These are phyloP conservation scores for Neomonachus schauinslandi DNA, from an alignment of 2,113 vertebrate species.

Conservation along the genomic window DNA sequence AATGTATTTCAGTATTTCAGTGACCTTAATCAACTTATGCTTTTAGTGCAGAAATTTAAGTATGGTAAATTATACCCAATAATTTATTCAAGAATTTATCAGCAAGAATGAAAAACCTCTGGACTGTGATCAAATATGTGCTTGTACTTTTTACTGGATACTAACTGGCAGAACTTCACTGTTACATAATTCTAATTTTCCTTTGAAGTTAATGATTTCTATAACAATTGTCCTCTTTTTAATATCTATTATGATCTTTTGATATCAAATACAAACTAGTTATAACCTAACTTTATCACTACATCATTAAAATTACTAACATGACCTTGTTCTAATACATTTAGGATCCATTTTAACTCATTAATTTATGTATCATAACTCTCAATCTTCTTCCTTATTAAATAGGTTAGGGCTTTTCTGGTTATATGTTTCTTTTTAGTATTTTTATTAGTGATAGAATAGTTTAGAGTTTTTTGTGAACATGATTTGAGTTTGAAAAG, in stretches of 20 bases:
- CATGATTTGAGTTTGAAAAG: constrained; percentile 51
- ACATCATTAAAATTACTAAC: constrained; percentile 46
- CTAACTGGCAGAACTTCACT: constrained; percentile 29
- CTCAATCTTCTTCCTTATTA: constrained; percentile 15
- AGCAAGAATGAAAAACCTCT: constrained; percentile 46
- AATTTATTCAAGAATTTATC: constrained; percentile 56
- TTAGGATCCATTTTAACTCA: constrained; percentile 45
- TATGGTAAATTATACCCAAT: constrained; percentile 3
- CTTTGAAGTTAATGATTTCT: constrained; percentile 57
- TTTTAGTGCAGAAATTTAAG: constrained; percentile 38
- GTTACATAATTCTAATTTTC: constrained; percentile 39
- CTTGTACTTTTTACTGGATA: constrained; percentile 38
- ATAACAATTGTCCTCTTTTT: background rate
- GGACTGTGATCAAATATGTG: constrained; percentile 32
- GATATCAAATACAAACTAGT: constrained; percentile 53
- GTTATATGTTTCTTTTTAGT: constrained; percentile 15
- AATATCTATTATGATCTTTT: constrained; percentile 40
- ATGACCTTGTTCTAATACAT: constrained; percentile 34
- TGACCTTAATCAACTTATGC: constrained; percentile 43
- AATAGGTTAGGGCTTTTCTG: background rate
- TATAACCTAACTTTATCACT: constrained; percentile 42
- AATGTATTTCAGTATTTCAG: constrained; percentile 15
- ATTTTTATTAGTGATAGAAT: constrained; percentile 46
- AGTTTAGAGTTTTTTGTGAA: constrained; percentile 37
- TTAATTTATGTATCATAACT: constrained; percentile 22